Percentiles rank a stretch among this genome's conserved stretches.
These are phyloP conservation scores for Alcedo quadribrachys DNA, from an alignment of 2,797 vertebrate genomes.

Conservation along the genomic window DNA sequence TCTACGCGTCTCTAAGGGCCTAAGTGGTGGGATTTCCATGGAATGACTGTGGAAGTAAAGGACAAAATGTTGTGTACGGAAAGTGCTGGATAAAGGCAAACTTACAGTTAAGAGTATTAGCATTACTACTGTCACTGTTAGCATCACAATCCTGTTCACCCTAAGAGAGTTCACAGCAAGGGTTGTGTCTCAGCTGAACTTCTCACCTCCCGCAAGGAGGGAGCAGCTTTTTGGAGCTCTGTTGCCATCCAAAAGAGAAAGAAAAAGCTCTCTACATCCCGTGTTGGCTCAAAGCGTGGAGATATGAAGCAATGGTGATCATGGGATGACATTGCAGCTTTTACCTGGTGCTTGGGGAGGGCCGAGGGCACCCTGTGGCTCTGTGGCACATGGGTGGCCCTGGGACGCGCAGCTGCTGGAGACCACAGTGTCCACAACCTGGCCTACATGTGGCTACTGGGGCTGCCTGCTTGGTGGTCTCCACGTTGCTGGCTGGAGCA, in stretches of 20 bases:
- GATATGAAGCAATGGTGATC: slow-evolving; percentile 58
- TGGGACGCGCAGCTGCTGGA: not conserved
- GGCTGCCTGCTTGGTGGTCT: not conserved
- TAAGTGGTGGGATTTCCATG: slow-evolving; percentile 47
- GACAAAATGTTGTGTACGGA: slow-evolving; percentile 47
- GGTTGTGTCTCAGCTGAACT: slow-evolving; percentile 20
- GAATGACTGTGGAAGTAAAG: slow-evolving; percentile 60
- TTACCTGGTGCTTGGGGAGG: slow-evolving; percentile 22
- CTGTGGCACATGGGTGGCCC: not conserved
- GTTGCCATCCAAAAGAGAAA: slow-evolving; percentile 41
- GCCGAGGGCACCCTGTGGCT: not conserved
- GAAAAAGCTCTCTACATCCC: not conserved
- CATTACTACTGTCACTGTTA: not conserved
- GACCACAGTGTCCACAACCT: not conserved
- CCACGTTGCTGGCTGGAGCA: not conserved
- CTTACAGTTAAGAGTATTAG: not conserved
- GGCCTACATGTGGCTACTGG: not conserved
- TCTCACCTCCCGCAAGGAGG: slow-evolving; percentile 25
- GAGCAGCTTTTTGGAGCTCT: slow-evolving; percentile 29
- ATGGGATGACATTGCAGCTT: slow-evolving; percentile 55
- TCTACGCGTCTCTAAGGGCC: slow-evolving; percentile 46
- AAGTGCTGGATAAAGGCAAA: slow-evolving; percentile 48
- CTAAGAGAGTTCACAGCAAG: not conserved
- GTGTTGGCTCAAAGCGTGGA: slow-evolving; percentile 41
- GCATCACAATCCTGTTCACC: not conserved